These are phyloP conservation scores for Apis mellifera DNA, from an alignment of 1,140 invertebrate genomes.

Conservation along the genomic window DNA sequence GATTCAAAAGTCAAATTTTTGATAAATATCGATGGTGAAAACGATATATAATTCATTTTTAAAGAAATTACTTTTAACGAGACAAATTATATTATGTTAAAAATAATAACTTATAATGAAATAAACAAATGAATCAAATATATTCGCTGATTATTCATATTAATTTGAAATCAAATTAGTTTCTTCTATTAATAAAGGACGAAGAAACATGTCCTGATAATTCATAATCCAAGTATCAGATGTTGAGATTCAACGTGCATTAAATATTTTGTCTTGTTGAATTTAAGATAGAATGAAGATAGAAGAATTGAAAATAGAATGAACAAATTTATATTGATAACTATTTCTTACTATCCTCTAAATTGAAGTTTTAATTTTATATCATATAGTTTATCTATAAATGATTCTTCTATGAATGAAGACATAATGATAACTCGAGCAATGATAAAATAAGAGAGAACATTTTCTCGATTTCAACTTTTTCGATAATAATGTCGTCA, in stretches of 20 bases:
- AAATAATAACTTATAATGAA: not conserved
- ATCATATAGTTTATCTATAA: not conserved
- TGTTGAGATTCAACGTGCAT: not conserved
- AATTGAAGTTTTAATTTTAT: not conserved
- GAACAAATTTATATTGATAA: not conserved
- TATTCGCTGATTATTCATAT: not conserved
- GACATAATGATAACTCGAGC: not conserved
- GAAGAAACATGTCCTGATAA: not conserved
- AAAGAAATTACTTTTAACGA: not conserved
- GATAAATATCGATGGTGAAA: not conserved
- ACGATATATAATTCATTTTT: not conserved
- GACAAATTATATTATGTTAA: not conserved
- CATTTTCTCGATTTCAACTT: not conserved
- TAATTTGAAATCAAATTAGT: not conserved
- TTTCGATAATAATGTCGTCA: not conserved
- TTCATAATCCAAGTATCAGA: not conserved
- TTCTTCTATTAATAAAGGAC: not conserved
- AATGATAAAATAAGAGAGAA: not conserved
- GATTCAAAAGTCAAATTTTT: not conserved
- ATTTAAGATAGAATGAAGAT: too few relatives aligned
- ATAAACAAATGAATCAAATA: not conserved
- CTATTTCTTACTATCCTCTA: not conserved
- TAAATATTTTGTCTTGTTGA: conserved; percentile 10
- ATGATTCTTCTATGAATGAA: not conserved
- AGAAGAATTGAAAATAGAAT: not conserved